Evolutionary conservation across 2,888 invertebrate genomes (phyloP), one percentile per base, ranked within the genome.

Genomic region (Diarsia brunnea): DNA sequence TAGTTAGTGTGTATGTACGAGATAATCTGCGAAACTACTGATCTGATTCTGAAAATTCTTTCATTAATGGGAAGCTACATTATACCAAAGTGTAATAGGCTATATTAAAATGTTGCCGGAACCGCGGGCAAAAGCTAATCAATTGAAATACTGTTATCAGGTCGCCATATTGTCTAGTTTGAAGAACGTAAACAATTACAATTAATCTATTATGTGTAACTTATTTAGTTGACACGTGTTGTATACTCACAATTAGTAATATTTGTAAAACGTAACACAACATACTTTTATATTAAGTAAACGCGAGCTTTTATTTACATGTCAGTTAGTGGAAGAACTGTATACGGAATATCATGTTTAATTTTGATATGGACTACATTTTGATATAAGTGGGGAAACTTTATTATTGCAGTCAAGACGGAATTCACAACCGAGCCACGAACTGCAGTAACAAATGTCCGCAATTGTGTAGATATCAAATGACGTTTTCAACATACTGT

Each of bases 111-210:
- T 31, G 4, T 19, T 31, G 4, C 31, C 0, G 0, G 1, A 55
- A 55, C n/a, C n/a, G 8, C 27, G 8, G 27, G 27, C 8, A 27
- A 31, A 27, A 31, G 0, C 24, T 60, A 60, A 19, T 60, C 55
- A 72, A 74, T 76, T 72, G 64, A 55, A 64, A 24, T 31, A 21
- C 14, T 63, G 49, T 65, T 83, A 83, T 75, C 83, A 58, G 2
- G 51, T 31, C 84, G 83, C 76, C 80, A 84, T 68, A 61, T 73
- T 84, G 84, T 83, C 80, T 83, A 69, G 47, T 53, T 27, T 31
- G 8, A 27, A 61, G 47, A 72, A 67, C 60, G 64, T 75, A 75
- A 75, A 79, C 71, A 81, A 70, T 63, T 58, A 65, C 12, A 43
- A 31, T 38, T 58, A 82, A 74, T 69, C 43, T 73, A 19, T n/a